Conservation (phyloP, 1,140 invertebrate species). For the Campoletis sonorensis region DNA sequence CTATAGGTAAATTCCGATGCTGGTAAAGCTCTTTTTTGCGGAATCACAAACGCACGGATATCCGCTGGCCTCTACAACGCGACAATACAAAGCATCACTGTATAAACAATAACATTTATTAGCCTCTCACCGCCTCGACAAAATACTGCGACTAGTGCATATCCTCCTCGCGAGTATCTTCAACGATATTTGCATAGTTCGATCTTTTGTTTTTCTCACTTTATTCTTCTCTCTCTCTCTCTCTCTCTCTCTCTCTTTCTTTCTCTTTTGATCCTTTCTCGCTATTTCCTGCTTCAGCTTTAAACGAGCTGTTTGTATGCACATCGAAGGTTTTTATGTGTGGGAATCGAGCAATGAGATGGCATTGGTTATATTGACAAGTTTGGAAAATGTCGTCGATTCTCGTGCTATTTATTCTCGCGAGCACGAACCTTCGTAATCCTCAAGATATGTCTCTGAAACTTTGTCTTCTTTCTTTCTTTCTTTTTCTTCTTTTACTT, state of each 20-base stretch:
- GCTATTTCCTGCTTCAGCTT: conserved; percentile 23
- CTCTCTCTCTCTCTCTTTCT: not conserved
- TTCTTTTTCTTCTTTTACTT: no score
- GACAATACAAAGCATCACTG: conserved; percentile 47
- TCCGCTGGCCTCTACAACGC: conserved; percentile 28
- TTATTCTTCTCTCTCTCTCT: not conserved
- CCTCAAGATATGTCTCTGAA: no score
- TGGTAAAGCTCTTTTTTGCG: conserved; percentile 6
- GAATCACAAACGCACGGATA: conserved; percentile 32
- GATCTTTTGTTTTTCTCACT: not conserved
- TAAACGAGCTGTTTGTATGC: conserved; percentile 35
- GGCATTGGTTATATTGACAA: conserved; percentile 34
- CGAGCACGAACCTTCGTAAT: not conserved
- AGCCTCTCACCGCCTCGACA: conserved; percentile 47
- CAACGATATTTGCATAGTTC: conserved; percentile 42
- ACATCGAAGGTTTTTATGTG: not conserved
- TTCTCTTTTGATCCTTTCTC: not conserved
- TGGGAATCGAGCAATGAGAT: conserved; percentile 24
- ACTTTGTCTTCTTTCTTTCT: no score
- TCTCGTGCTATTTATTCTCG: not conserved
- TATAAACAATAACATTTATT: conserved; percentile 58
- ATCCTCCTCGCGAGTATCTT: conserved; percentile 20
- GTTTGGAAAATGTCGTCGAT: conserved; percentile 29
- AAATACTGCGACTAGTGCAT: conserved; percentile 46
- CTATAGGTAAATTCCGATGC: conserved; percentile 39